phyloP scores from a whole-genome alignment of 2,888 invertebrate genomes.

The Macropis europaea region DNA sequence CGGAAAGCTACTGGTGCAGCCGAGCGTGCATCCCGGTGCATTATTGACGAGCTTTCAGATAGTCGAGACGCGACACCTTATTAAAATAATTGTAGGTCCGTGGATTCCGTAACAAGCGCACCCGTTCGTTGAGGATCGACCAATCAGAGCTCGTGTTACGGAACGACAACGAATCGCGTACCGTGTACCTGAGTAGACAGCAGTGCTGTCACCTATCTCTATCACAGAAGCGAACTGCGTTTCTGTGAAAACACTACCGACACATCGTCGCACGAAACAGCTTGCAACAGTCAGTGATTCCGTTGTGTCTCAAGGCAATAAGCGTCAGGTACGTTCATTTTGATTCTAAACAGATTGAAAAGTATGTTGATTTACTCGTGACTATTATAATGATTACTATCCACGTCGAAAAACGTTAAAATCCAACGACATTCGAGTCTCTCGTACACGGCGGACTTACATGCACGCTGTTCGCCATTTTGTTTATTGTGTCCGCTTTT shows the following conservation, averaged over 20 bases:
- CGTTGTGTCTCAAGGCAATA: neutral
- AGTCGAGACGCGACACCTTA: neutral
- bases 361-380: neutral
- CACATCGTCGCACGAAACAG: conserved; percentile 1
- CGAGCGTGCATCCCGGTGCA: neutral
- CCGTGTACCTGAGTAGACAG: conserved; percentile 18
- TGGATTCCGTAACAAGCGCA: conserved; percentile 29
- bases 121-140: conserved; percentile 26
- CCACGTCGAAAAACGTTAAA: neutral
- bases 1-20: too few relatives aligned
- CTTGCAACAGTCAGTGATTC: neutral
- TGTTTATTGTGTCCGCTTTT: conserved; percentile 72
- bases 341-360: neutral
- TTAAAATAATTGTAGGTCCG: conserved; percentile 27
- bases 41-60: neutral
- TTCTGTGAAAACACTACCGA: conserved; percentile 30
- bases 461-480: conserved; percentile 70
- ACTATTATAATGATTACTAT: neutral
- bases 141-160: conserved; percentile 28
- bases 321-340: conserved; percentile 17
- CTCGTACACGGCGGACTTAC: neutral
- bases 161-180: conserved; percentile 36
- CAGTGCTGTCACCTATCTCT: conserved; percentile 40
- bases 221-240: conserved; percentile 25
- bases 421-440: neutral